Base-by-base conservation (phyloP, 1,140 invertebrate genomes). In the Diabrotica undecimpunctata region DNA sequence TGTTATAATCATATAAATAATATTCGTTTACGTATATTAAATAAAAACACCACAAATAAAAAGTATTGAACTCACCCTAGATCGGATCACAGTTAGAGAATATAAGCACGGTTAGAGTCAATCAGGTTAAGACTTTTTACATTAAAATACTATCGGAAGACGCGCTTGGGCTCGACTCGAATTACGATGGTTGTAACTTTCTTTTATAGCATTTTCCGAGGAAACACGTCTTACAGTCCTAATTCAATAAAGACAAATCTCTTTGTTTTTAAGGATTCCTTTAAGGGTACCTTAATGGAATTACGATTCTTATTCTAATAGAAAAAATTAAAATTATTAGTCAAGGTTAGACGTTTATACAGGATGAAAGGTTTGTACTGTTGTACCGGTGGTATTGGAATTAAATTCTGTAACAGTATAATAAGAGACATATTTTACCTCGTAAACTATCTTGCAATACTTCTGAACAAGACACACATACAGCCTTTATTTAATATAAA, bases 71-170 rank as follows among this genome's bases (percentile, higher is more conserved):
- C 13, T 55, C 54, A 25, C 35, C 35, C 35, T 36, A 55, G 9
- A 55, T 25, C 8, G 8, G 13, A 25, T 55, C 35, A 55, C 54
- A 14, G 54, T 55, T 7, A 9, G 11, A 52, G 11, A 14, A 36
- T 55, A 25, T 25, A 55, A 55, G 10, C 35, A 53, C 41, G 36
- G 41, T 25, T 62, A 10, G 8, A 52, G 6, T 62, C 8, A 53
- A 13, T 36, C 38, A 12, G 51, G 6, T n/a, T 11, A 10, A 12
- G n/a, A 62, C 9, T 52, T 36, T 62, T 52, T 12, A 39, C 35
- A 41, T 53, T 62, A 6, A n/a, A 62, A 37, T 10, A 52, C 38
- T 7, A 8, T 36, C 52, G 11, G 10, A 36, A 53, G 41, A 46
- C 41, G 41, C 41, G 8, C 41, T 46, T 46, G 41, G 41, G 41